Percentiles rank a stretch among this genome's conserved stretches.
These are phyloP conservation scores for Lagorchestes hirsutus DNA, from an alignment of 2,797 vertebrate species.

Conservation along the genomic window DNA sequence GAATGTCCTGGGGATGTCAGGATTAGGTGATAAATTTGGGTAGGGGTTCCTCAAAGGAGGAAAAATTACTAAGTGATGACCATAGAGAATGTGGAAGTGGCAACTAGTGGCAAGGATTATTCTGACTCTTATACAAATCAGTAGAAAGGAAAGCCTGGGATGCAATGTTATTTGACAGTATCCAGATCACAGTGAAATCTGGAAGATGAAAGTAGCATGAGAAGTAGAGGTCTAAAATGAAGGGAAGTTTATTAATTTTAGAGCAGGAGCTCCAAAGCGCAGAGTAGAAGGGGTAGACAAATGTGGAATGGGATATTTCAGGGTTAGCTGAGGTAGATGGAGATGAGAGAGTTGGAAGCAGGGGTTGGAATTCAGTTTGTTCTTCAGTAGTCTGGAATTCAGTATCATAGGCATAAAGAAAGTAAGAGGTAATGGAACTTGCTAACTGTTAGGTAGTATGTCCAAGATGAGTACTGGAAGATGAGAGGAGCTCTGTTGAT, in stretches of 20 bases:
- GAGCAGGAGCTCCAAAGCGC: too few relatives aligned
- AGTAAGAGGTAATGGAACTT: neutral
- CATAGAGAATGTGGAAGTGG: neutral
- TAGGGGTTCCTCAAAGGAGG: neutral
- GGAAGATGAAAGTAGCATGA: neutral
- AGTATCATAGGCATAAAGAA: neutral
- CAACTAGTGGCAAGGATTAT: neutral
- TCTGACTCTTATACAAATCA: neutral
- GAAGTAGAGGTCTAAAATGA: neutral
- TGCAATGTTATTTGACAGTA: neutral
- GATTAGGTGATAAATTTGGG: neutral
- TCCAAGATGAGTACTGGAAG: neutral
- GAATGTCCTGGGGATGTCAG: neutral
- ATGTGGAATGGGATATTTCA: too few relatives aligned
- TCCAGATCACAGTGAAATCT: neutral
- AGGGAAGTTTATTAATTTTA: neutral
- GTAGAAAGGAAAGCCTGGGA: neutral
- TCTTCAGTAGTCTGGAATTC: too few relatives aligned
- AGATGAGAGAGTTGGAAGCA: too few relatives aligned
- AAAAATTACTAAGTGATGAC: neutral
- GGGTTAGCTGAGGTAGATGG: too few relatives aligned
- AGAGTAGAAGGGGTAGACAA: too few relatives aligned
- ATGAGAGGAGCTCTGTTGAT: neutral
- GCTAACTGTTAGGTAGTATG: neutral
- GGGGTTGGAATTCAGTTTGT: too few relatives aligned